Percentiles rank a stretch among this genome's conserved stretches.
phyloP scores from a whole-genome alignment of 2,113 vertebrate species.

The Oryzias javanicus region DNA sequence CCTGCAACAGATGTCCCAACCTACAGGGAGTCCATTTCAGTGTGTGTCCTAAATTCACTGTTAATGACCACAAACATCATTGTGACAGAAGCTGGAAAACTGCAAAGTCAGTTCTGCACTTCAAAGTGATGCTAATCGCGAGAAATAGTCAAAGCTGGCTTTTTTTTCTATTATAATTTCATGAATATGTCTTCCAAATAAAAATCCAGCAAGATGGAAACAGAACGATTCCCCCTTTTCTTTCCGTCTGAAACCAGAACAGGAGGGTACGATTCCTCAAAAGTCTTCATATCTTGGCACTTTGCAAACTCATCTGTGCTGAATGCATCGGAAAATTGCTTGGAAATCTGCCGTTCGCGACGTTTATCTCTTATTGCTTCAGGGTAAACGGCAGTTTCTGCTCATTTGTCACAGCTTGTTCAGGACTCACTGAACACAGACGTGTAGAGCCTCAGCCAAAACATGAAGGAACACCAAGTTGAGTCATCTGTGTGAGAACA shows the following conservation, averaged over 20 bases:
- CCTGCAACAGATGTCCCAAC: conserved; percentile 71
- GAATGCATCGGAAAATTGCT: conserved; percentile 3
- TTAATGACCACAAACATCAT: conserved; percentile 49
- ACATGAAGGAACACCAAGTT: conserved; percentile 10
- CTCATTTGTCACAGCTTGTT: conserved; percentile 19
- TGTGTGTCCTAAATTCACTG: conserved; percentile 54
- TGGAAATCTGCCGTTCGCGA: conserved; percentile 7
- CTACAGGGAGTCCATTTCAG: conserved; percentile 61
- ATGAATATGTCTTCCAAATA: conserved; percentile 11
- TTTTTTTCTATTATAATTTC: conserved; percentile 13
- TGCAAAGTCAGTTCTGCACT: conserved; percentile 27
- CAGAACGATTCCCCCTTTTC: conserved; percentile 7
- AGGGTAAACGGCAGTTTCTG: conserved; percentile 5
- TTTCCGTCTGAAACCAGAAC: conserved; percentile 11
- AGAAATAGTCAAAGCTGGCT: conserved; percentile 1
- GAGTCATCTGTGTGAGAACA: conserved; percentile 23
- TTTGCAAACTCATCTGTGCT: conserved; percentile 12
- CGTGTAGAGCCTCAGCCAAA: conserved; percentile 10
- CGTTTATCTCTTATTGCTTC: conserved; percentile 7
- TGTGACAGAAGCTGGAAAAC: conserved; percentile 22
- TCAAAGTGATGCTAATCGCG: conserved; percentile 10
- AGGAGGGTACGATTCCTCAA: conserved; percentile 13
- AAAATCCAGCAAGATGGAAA: conserved; percentile 2
- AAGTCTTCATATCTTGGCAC: conserved; percentile 12
- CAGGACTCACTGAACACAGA: conserved; percentile 18